Base-by-base conservation (phyloP, 64 coral and sea anemone species). In the Dendrophyllia cribrosa region DNA sequence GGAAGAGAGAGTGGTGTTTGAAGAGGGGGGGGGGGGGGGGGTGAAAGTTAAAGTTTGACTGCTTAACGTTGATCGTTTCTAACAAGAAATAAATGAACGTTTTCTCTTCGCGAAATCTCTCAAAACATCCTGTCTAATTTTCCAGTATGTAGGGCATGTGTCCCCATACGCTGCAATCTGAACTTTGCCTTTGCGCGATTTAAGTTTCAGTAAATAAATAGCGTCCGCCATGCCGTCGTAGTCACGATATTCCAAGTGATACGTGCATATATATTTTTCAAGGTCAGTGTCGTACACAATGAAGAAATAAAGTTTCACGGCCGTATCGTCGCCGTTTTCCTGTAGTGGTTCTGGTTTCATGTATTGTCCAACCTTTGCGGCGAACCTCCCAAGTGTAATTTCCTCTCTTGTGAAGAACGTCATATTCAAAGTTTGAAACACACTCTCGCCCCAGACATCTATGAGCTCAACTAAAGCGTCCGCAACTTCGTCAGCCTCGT, bases 181-280 rank as follows among this genome's bases (percentile, higher is more conserved):
- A 74, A 59, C 58, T 88, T 67, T 74, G 3, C 44, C 23, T 43
- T 49, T 71, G 55, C 68, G n/a, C 21, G 65, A 58, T 43, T 61
- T 43, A 73, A 73, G 58, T 43, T 66, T 88, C 65, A 87, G 17
- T 82, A 77, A 45, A 64, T 78, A 94, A 64, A 94, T 8, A 19
- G 48, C 43, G 9, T 75, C 14, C 34, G 85, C 15, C 56, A 93
- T 93, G 13, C 95, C 88, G 0, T 44, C 52, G 15, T 22, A 78
- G 59, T 75, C 19, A 7, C 92, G 77, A 65, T 74, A 89, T 47
- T 94, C 92, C 10, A 94, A 70, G 22, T 94, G 87, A 64, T 94
- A 94, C 0, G 92, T 80, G 22, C 77, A 86, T 6, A 89, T 65
- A 11, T 74, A 74, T 51, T 64, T 70, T 50, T 94, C 78, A 5